phyloP scores from a whole-genome alignment of 2,888 invertebrate species.

The Drosophila anomelani region DNA sequence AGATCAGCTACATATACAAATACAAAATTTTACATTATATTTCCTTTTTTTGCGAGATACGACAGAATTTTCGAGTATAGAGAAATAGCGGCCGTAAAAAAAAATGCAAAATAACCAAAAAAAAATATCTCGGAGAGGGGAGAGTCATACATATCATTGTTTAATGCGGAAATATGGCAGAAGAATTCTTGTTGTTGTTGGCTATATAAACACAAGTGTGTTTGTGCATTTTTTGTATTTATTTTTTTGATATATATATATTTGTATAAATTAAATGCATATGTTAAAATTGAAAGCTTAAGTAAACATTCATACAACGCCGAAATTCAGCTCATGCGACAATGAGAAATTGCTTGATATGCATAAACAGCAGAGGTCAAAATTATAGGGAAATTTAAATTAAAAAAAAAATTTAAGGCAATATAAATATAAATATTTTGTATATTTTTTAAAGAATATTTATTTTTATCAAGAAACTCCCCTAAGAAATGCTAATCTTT shows the following conservation, averaged over 20 bases:
- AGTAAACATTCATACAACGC: constrained; percentile 28
- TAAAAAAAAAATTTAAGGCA: too few species aligned
- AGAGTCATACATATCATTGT: constrained; percentile 57
- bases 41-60: constrained; percentile 55
- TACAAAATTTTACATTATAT: constrained; percentile 57
- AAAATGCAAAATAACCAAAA: constrained; percentile 41
- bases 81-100: constrained; percentile 49
- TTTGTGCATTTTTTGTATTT: constrained; percentile 11
- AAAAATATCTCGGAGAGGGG: constrained; percentile 21
- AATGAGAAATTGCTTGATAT: constrained; percentile 46
- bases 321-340: constrained; percentile 22
- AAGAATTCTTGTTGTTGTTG: constrained; percentile 51
- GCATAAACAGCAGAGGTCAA: constrained; percentile 5
- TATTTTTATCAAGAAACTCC: not conserved
- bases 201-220: constrained; percentile 19
- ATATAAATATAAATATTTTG: not conserved
- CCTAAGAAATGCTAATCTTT: not conserved
- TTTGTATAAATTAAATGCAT: constrained; percentile 38
- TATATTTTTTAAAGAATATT: too few species aligned
- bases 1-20: constrained; percentile 23
- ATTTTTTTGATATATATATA: constrained; percentile 1
- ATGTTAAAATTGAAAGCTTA: constrained; percentile 32
- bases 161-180: constrained; percentile 78
- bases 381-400: not conserved
- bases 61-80: constrained; percentile 51